Evolutionary conservation across 1,140 invertebrate species (phyloP).

Genomic region (Ips nitidus): DNA sequence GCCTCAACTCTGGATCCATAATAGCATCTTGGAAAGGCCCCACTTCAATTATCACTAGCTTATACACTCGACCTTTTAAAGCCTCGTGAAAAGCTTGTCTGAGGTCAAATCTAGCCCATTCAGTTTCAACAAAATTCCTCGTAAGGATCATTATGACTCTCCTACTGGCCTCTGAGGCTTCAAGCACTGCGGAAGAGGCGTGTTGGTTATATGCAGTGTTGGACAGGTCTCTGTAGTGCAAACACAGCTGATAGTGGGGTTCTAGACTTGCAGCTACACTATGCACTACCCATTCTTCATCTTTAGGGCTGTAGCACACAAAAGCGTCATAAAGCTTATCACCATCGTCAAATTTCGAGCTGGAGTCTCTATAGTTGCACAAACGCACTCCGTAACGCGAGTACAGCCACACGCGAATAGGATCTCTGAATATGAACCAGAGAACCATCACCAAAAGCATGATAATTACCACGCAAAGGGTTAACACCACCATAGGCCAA

Average conservation of each 20-base stretch:
- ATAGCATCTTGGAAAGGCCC: slow-evolving; percentile 77
- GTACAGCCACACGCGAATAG: slow-evolving; percentile 83
- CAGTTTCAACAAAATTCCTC: slow-evolving; percentile 81
- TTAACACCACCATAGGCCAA: slow-evolving; percentile 79
- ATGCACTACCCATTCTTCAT: slow-evolving; percentile 85
- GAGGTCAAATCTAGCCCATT: slow-evolving; percentile 84
- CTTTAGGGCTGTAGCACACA: slow-evolving; percentile 89
- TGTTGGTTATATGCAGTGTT: slow-evolving; percentile 71
- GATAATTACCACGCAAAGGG: slow-evolving; percentile 72
- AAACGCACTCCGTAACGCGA: slow-evolving; percentile 82
- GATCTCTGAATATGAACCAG: slow-evolving; percentile 80
- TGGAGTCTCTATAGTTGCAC: slow-evolving; percentile 60
- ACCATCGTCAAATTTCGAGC: slow-evolving; percentile 66
- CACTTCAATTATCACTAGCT: slow-evolving; percentile 84
- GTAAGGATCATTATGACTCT: slow-evolving; percentile 79
- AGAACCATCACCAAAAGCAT: slow-evolving; percentile 73
- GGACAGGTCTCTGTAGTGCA: slow-evolving; percentile 82
- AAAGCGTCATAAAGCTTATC: slow-evolving; percentile 92
- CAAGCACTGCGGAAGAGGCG: slow-evolving; percentile 74
- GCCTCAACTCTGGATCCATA: slow-evolving; percentile 81
- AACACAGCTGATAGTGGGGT: slow-evolving; percentile 81
- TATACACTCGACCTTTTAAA: slow-evolving; percentile 77
- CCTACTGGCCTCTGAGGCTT: slow-evolving; percentile 82
- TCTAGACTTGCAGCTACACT: slow-evolving; percentile 83
- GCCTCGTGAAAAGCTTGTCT: slow-evolving; percentile 83